Base-by-base conservation (phyloP, 2,113 vertebrate species). In the Leptobrachium ailaonicum region DNA sequence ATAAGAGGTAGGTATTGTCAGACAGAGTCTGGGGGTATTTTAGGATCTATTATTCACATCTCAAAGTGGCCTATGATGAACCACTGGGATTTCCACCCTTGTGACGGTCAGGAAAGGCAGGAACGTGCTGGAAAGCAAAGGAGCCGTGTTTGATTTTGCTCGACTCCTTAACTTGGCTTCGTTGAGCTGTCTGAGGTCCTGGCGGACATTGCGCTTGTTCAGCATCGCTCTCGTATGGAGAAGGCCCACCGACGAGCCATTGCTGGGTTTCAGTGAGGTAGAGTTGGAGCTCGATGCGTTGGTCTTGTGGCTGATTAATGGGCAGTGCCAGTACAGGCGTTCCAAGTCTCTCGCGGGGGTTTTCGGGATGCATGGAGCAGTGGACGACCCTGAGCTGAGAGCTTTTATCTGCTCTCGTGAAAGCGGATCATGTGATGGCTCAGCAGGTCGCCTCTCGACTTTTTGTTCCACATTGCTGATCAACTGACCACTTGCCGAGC, bases 81-180 rank as follows among this genome's bases (percentile, higher is more conserved):
- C 85, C 7, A 87, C 40, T 2, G 90, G 86, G 69, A 91, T 85
- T 5, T 63, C 77, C 60, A 85, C 11, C 2, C 85, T 89, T 80
- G 87, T 92, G 62, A 85, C 89, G 56, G 88, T 82, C 79, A 92
- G 71, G 66, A 90, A 83, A 0, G 89, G 87, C 70, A 90, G 80
- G 72, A 86, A 64, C 5, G 85, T 66, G 43, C 54, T 83, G 54
- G 87, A 44, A 72, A 87, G 83, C 47, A 85, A n/a, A 10, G 72
- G 66, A 66, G 84, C 62, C 50, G 86, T 86, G 66, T 71, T 12
- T 0, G 5, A 60, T 40, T 67, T 79, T 54, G 58, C 41, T 53
- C 79, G 0, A 0, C 63, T 84, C 76, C 66, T 81, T 82, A 56
- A 84, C 82, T 83, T 85, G 79, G 76, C 70, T 82, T 88, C 83